Evolutionary conservation across 2,797 vertebrate species (phyloP).

Genomic region (Acipenser oxyrinchus): DNA sequence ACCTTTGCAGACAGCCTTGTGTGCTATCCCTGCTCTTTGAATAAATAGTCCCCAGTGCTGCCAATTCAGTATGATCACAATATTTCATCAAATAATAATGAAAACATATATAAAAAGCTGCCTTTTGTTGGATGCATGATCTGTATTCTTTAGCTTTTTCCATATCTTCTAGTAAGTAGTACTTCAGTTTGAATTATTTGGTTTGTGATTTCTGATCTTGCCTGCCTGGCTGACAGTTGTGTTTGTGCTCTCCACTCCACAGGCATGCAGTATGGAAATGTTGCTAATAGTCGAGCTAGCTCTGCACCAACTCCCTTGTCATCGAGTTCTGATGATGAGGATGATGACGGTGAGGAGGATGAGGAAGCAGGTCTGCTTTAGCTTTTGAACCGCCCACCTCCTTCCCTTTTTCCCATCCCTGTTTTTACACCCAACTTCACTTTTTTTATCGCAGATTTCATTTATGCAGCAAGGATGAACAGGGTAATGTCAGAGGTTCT

Average conservation of each 20-base stretch:
- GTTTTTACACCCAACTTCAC: slow-evolving; percentile 9
- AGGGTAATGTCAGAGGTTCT: no score
- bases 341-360: slow-evolving; percentile 88
- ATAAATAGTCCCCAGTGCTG: no score
- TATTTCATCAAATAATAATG: no score
- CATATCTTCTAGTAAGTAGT: no score
- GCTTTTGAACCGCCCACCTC: slow-evolving; percentile 65
- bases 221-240: slow-evolving; percentile 52
- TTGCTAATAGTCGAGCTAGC: slow-evolving; percentile 90
- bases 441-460: background rate
- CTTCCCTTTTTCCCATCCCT: slow-evolving; percentile 36
- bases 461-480: no score
- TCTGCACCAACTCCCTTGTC: slow-evolving; percentile 85
- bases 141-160: no score
- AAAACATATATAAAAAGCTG: no score
- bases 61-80: no score
- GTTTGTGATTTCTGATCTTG: slow-evolving; percentile 27
- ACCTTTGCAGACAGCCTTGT: no score
- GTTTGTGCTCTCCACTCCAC: slow-evolving; percentile 78
- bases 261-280: slow-evolving; percentile 92
- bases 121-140: no score
- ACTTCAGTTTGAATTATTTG: no score
- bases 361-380: slow-evolving; percentile 99
- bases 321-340: slow-evolving; percentile 95
- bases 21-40: no score